Evolutionary conservation across 2,113 vertebrate species (phyloP).

Genomic region (Psilopsiagon aymara): DNA sequence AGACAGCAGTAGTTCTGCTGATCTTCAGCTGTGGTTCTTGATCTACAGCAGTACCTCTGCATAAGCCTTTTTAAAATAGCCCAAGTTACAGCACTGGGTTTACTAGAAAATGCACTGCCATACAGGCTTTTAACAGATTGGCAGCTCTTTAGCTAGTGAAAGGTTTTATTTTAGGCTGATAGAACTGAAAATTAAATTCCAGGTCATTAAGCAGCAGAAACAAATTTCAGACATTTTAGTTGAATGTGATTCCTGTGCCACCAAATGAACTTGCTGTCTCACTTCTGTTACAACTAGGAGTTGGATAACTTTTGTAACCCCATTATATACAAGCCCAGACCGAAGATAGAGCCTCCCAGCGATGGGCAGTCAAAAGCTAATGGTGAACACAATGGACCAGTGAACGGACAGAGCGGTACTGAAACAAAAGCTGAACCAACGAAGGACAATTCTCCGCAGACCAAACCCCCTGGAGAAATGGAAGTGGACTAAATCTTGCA

Average conservation of each 20-base stretch:
- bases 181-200: background rate
- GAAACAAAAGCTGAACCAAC: constrained; percentile 79
- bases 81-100: background rate
- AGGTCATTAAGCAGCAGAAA: background rate
- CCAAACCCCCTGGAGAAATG: constrained; percentile 87
- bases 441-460: constrained; percentile 79
- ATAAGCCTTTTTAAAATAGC: background rate
- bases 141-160: background rate
- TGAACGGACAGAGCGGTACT: constrained; percentile 78
- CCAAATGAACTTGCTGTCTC: background rate
- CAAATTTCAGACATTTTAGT: rapidly evolving
- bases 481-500: constrained; percentile 87
- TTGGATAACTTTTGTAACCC: constrained; percentile 88
- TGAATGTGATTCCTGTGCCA: background rate
- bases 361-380: constrained; percentile 80
- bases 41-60: background rate
- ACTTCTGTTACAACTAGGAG: constrained; percentile 76
- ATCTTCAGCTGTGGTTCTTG: background rate
- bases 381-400: constrained; percentile 82
- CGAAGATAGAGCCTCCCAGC: constrained; percentile 79
- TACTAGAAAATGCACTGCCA: background rate
- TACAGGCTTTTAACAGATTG: background rate
- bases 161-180: background rate
- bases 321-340: constrained; percentile 87
- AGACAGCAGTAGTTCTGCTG: background rate